Conservation (phyloP, 1,140 invertebrate species). For the Cotesia glomerata region DNA sequence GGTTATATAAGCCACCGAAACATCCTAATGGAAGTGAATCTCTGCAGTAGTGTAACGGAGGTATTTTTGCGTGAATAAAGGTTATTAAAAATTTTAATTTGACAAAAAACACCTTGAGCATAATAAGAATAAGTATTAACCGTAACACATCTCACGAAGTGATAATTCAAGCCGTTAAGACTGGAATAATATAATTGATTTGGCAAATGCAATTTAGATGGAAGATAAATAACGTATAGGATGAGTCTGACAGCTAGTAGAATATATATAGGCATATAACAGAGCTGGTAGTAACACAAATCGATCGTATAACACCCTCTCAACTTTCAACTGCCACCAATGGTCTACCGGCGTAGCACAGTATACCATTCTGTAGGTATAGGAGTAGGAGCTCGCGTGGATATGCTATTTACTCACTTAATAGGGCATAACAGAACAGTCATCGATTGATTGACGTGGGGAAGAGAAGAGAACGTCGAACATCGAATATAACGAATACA, state of each 20-base stretch:
- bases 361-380: no score
- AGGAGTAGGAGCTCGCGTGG: neutral
- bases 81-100: neutral
- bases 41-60: no score
- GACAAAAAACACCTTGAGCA: neutral
- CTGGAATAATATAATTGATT: no score
- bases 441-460: neutral
- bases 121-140: no score
- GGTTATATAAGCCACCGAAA: no score
- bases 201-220: no score
- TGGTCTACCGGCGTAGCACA: neutral
- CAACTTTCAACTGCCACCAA: neutral
- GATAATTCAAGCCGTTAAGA: no score
- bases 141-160: no score
- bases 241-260: no score
- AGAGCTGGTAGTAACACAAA: neutral
- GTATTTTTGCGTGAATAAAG: no score
- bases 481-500: neutral
- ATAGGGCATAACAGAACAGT: conserved; percentile 9
- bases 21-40: no score
- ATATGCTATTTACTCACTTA: neutral
- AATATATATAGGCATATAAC: neutral
- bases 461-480: neutral
- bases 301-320: neutral
- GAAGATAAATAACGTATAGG: no score